Evolutionary conservation across 2,113 vertebrate genomes (phyloP).

Genomic region (Porphyrio hochstetteri): DNA sequence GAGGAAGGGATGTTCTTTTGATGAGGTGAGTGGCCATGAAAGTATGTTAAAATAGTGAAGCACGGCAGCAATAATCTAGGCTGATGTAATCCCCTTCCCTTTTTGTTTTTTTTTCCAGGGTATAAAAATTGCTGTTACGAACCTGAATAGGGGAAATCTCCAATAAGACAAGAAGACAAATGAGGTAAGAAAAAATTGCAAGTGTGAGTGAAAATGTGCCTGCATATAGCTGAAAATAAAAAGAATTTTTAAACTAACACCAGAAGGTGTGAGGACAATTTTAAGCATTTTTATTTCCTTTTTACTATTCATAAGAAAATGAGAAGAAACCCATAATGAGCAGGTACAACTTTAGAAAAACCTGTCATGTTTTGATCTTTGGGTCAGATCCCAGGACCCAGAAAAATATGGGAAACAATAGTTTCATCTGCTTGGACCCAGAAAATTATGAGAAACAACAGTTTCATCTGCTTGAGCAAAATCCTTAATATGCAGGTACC

Average conservation of each 20-base stretch:
- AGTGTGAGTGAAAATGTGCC: neutral
- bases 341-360: neutral
- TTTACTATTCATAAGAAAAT: neutral
- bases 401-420: neutral
- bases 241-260: neutral
- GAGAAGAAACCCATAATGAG: neutral
- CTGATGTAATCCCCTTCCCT: neutral
- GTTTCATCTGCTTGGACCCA: neutral
- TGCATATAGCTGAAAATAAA: neutral
- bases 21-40: neutral
- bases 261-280: neutral
- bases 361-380: neutral
- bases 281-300: neutral
- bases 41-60: neutral
- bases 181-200: neutral
- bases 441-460: neutral
- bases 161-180: neutral
- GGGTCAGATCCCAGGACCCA: neutral
- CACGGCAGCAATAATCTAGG: neutral
- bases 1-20: neutral
- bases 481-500: neutral
- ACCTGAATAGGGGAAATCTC: neutral
- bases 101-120: neutral
- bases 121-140: neutral
- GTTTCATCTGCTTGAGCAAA: neutral